Percentiles rank a stretch among this genome's conserved stretches.
Evolutionary conservation across 1,140 invertebrate genomes (phyloP).

Genomic region (Bombyx mandarina): DNA sequence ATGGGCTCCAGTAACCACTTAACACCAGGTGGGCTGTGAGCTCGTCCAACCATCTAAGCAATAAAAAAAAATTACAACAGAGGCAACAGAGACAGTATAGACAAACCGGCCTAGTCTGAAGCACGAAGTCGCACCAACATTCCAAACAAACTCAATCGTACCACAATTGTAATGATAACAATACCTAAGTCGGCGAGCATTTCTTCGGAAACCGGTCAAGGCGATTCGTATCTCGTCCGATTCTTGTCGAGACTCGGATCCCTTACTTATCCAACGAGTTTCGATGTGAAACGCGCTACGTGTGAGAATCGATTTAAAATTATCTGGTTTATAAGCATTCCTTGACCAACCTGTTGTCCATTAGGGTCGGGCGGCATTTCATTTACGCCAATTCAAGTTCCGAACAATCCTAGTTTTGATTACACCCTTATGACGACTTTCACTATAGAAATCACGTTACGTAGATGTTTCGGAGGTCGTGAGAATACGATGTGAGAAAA

Average conservation of each 20-base stretch:
- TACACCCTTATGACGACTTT: conserved; percentile 1
- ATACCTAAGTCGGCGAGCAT: no score
- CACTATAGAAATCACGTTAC: conserved; percentile 14
- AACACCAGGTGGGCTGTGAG: no score
- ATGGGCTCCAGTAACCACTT: no score
- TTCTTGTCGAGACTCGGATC: neutral
- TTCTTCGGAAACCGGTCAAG: no score
- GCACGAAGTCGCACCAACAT: no score
- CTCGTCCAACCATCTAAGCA: no score
- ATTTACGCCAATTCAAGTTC: conserved; percentile 32
- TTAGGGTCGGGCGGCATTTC: conserved; percentile 19
- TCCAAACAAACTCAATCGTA: no score
- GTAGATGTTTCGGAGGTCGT: conserved; percentile 15
- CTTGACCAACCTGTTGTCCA: conserved; percentile 25
- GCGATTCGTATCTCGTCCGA: conserved; percentile 5
- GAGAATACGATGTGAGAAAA: conserved; percentile 9
- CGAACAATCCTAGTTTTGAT: conserved; percentile 14
- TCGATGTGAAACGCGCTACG: conserved; percentile 3
- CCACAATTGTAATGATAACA: no score
- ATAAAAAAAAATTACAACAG: no score
- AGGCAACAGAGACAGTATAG: no score
- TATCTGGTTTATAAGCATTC: conserved; percentile 11
- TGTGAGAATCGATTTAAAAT: conserved; percentile 15
- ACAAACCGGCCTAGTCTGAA: no score
- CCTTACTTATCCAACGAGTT: conserved; percentile 25